Percentiles rank a stretch among this genome's conserved stretches.
These are phyloP conservation scores for Ia io DNA, from an alignment of 2,113 vertebrate genomes.

Conservation along the genomic window DNA sequence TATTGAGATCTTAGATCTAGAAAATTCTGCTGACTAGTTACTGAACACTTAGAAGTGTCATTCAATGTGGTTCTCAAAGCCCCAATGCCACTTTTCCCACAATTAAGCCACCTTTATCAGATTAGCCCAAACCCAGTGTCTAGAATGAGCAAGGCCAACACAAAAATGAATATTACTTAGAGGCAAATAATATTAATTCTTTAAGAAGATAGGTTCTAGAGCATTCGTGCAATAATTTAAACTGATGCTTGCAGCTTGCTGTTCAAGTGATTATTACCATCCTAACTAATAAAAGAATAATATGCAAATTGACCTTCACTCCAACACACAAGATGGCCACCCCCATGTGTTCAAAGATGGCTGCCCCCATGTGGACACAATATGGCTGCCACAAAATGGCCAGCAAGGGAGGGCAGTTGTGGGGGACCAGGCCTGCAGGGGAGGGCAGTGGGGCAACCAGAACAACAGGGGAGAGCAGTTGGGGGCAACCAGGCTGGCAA, in stretches of 20 bases:
- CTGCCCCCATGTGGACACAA: too few species aligned
- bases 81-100: not conserved
- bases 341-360: too few species aligned
- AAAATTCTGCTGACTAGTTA: not conserved
- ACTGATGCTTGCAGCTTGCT: not conserved
- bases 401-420: too few species aligned
- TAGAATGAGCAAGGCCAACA: not conserved
- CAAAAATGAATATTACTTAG: conserved; percentile 13
- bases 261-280: not conserved
- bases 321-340: too few species aligned
- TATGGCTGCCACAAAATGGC: too few species aligned
- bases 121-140: not conserved
- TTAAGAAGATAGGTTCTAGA: not conserved
- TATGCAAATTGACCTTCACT: too few species aligned
- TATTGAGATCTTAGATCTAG: not conserved
- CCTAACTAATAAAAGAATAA: too few species aligned
- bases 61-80: conserved; percentile 34
- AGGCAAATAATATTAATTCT: not conserved
- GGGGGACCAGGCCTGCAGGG: too few species aligned
- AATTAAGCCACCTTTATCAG: not conserved
- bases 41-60: conserved; percentile 18
- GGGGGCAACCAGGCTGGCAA: too few species aligned
- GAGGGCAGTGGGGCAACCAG: too few species aligned
- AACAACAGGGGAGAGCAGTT: too few species aligned
- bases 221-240: conserved; percentile 2